phyloP scores from a whole-genome alignment of 1,140 invertebrate species.

The Megalopta genalis region DNA sequence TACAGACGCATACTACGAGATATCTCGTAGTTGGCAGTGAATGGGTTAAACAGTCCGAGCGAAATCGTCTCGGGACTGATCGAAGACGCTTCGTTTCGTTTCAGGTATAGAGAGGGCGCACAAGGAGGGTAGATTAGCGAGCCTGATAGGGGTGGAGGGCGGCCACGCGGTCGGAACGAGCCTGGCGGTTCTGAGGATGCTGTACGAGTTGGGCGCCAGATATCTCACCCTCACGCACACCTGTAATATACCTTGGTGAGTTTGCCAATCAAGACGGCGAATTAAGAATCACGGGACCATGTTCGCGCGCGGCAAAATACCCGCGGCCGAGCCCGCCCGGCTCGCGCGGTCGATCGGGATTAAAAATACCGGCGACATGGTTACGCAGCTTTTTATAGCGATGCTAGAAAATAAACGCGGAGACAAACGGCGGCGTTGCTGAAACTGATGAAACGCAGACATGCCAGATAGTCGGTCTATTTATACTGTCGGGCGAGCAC shows the following conservation, averaged over 20 bases:
- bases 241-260: constrained; percentile 92
- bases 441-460: constrained; percentile 11
- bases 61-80: too few relatives aligned
- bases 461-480: neutral
- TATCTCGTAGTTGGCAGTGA: too few relatives aligned
- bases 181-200: constrained; percentile 88
- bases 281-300: constrained; percentile 12
- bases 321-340: too few relatives aligned
- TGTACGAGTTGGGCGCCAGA: constrained; percentile 90
- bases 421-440: neutral
- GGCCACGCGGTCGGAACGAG: constrained; percentile 92
- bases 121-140: constrained; percentile 84
- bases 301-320: too few relatives aligned
- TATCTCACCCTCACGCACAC: constrained; percentile 93
- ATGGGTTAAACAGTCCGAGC: too few relatives aligned
- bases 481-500: neutral
- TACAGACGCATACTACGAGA: too few relatives aligned
- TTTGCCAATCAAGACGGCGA: constrained; percentile 57
- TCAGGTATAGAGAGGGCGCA: constrained; percentile 85
- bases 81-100: constrained; percentile 60
- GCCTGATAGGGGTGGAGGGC: constrained; percentile 90
- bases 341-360: too few relatives aligned
- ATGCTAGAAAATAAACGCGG: neutral
- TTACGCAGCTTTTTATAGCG: neutral
- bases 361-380: neutral